Evolutionary conservation across 2,797 vertebrate species (phyloP), one percentile per base, ranked within the genome.

Genomic region (Clarias fuscus): DNA sequence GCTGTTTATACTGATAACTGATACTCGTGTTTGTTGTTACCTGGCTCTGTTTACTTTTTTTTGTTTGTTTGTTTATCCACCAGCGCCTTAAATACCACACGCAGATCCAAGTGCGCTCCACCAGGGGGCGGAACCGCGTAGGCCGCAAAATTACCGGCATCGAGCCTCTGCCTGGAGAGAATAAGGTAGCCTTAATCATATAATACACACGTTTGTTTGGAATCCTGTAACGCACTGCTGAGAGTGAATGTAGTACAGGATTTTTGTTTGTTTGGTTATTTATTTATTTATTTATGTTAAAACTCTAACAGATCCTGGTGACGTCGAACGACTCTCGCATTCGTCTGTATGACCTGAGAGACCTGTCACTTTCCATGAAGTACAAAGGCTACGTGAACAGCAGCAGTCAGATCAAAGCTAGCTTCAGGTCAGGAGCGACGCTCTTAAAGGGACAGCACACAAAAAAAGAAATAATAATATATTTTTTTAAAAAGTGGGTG

Each of bases 361-460:
- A 99, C 94, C 93, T 99, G 90, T 99, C 98, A 85, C 91, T 99
- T n/a, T 99, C 98, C 64, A 99, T 99, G 98, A 99, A 99, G 87
- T 99, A 99, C 94, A 99, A 99, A 91, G 98, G 98, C 86, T 99
- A 98, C 48, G 97, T 98, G 86, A 99, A 99, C 93, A 98, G 98
- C 95, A 99, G 98, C 96, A 99, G 98, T 92, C 98, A 99, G 92
- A 99, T 99, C 91, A 99, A 99, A 94, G 98, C 98, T 68, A 99
- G 98, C 93, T 99, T 99, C 95, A 99, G 98, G 98, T 99, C 94
- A 94, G 91, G 58, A 75, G 30, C 56, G 1, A 20, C 18, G 7
- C 80, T 8, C 68, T 11, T 64, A 30, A 79, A 24, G 33, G 0
- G 68, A 40, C 20, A 1, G 68, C 5, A 0, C 68, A 37, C 15